A percentile compares a stretch with the other conserved stretches of the same genome.
These are phyloP conservation scores for Benthosema pterotum DNA, from an alignment of 2,797 vertebrate species.

Conservation along the genomic window DNA sequence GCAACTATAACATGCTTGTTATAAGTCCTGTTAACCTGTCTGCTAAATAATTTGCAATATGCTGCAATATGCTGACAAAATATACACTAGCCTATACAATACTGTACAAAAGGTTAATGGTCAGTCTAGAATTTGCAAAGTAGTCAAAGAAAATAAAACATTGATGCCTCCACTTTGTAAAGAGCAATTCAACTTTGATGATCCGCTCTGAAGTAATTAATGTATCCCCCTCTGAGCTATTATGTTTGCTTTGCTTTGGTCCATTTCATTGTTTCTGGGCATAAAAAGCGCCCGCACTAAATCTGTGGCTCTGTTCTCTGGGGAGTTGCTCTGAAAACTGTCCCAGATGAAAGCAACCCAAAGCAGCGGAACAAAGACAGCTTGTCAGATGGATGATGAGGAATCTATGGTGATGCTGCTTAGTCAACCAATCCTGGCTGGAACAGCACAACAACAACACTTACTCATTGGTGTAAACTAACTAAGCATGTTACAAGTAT, in stretches of 20 bases:
- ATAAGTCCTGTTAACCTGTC: no score
- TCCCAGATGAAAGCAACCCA: slow-evolving; percentile 34
- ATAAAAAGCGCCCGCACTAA: slow-evolving; percentile 33
- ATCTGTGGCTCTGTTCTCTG: slow-evolving; percentile 43
- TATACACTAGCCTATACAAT: no score
- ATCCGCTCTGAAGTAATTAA: slow-evolving; percentile 12
- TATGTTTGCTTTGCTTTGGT: slow-evolving; percentile 30
- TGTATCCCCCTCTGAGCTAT: slow-evolving; percentile 8
- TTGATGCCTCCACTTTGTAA: slow-evolving; percentile 7
- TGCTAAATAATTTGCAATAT: no score
- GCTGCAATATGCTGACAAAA: no score
- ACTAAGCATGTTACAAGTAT: no score
- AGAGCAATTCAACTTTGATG: slow-evolving; percentile 10
- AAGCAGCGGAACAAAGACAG: slow-evolving; percentile 42
- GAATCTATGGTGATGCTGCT: slow-evolving; percentile 50
- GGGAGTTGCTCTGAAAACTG: slow-evolving; percentile 40
- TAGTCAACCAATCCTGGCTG: slow-evolving; percentile 43
- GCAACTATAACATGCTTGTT: no score
- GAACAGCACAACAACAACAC: slow-evolving; percentile 40
- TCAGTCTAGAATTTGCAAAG: background rate
- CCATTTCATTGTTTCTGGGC: slow-evolving; percentile 26
- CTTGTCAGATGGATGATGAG: slow-evolving; percentile 50
- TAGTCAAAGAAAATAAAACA: slow-evolving; percentile 13
- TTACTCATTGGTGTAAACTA: no score
- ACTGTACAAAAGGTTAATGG: no score